phyloP scores from a whole-genome alignment of 2,888 invertebrate species.

The Autographa pulchrina region DNA sequence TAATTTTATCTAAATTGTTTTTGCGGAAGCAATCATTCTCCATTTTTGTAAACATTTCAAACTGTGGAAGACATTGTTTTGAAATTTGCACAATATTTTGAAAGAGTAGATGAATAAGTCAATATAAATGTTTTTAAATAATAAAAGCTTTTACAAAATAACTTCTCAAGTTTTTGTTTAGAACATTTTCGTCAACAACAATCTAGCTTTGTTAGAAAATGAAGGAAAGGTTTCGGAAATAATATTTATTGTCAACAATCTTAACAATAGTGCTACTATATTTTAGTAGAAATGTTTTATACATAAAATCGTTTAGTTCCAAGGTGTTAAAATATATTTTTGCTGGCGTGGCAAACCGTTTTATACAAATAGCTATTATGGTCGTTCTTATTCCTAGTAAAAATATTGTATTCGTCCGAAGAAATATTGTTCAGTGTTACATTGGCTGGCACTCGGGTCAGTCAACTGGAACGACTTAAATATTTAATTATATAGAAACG shows the following conservation, averaged over 20 bases:
- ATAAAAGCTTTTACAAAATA: neutral
- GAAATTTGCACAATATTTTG: neutral
- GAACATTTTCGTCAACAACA: neutral
- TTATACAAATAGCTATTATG: too few relatives aligned
- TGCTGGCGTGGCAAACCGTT: too few relatives aligned
- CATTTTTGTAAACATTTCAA: neutral
- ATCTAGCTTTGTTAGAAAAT: neutral
- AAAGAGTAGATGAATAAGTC: neutral
- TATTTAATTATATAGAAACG: too few relatives aligned
- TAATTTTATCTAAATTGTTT: constrained; percentile 2
- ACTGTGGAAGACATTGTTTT: neutral
- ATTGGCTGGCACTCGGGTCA: too few relatives aligned
- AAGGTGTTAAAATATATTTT: too few relatives aligned
- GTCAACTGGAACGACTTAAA: too few relatives aligned
- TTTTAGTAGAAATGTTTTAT: too few relatives aligned
- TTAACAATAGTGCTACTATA: neutral
- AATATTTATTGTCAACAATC: neutral
- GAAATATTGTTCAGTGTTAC: too few relatives aligned
- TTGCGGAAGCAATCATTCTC: constrained; percentile 1
- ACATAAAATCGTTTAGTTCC: too few relatives aligned
- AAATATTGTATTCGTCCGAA: too few relatives aligned
- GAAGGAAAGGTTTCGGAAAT: neutral
- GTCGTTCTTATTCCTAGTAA: too few relatives aligned
- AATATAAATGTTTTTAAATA: neutral
- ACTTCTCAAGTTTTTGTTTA: neutral